Base-by-base conservation (phyloP, 2,888 invertebrate species). In the Cybosia mesomella region DNA sequence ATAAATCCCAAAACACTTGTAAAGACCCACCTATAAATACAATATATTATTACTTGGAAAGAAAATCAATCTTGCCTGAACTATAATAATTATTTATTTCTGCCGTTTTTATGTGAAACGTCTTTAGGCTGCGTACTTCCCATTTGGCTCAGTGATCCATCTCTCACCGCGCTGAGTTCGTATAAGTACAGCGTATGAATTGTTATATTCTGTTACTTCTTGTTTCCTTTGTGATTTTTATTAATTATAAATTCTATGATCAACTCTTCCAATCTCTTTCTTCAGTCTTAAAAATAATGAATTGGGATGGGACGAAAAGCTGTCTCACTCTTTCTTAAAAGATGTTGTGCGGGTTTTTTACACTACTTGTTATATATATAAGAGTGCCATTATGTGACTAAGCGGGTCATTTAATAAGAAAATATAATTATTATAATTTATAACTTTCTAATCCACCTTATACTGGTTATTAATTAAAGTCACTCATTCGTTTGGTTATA, bases 371-470 rank as follows among this genome's bases (percentile, higher is more conserved):
- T 49, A 49, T 7, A 49, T 49, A 49, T 8, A 49, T 18, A 53
- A 53, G 13, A 15, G 55, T 55, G 55, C 55, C 55, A 55, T 55
- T 55, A 55, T 28, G 4, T 55, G 15, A 55, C 55, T 28, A 24
- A 55, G 32, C 32, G 21, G 28, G 24, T 57, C 57, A 28, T 58
- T 32, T 24, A 32, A 28, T 28, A 32, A 32, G 28, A 55, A 11
- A 28, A 8, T 36, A 64, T 49, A 49, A 49, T n/a, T n/a, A 43
- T 15, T 13, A 54, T 9, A n/a, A 28, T 28, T 28, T 64, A 13
- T 57, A 57, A 64, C n/a, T 39, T 64, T 11, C 58, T 57, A 58
- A 58, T 28, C 15, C 22, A 22, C 21, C 22, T 49, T 5, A 63
- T 39, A 49, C 24, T 60, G 22, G 22, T 34, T 59, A 22, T 28